A percentile compares a stretch with the other conserved stretches of the same genome.
These are phyloP conservation scores for Amphipyra tragopoginis DNA, from an alignment of 2,888 invertebrate species.

Conservation along the genomic window DNA sequence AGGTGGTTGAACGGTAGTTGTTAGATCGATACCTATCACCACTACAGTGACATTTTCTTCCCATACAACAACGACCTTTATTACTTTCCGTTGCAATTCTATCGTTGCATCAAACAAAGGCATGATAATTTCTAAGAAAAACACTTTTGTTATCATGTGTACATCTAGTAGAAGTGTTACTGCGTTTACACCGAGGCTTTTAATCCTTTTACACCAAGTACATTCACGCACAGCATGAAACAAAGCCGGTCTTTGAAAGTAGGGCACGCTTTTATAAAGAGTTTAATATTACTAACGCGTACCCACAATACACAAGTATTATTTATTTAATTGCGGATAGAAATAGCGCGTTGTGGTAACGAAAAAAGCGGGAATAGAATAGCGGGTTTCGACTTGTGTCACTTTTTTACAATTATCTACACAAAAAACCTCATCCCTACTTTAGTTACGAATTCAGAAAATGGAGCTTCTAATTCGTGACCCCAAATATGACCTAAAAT, in stretches of 20 bases:
- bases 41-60: neutral
- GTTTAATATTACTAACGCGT: conserved; percentile 25
- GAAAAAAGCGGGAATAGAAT: neutral
- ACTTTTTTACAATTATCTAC: no score
- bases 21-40: neutral
- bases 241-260: conserved; percentile 30
- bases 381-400: no score
- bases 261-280: conserved; percentile 32
- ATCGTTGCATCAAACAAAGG: conserved; percentile 18
- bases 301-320: conserved; percentile 13
- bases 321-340: conserved; percentile 24
- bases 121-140: conserved; percentile 28
- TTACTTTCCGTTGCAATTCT: neutral
- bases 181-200: conserved; percentile 18
- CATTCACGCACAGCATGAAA: conserved; percentile 42
- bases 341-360: neutral
- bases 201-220: conserved; percentile 21
- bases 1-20: neutral
- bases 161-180: conserved; percentile 32
- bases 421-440: no score
- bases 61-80: neutral
- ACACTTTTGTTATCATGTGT: conserved; percentile 31
- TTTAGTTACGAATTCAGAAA: no score
- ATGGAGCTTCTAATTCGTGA: no score
- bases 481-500: no score